A percentile compares a stretch with the other conserved stretches of the same genome.
Evolutionary conservation across 1,140 invertebrate species (phyloP).

Genomic region (Caenorhabditis remanei): DNA sequence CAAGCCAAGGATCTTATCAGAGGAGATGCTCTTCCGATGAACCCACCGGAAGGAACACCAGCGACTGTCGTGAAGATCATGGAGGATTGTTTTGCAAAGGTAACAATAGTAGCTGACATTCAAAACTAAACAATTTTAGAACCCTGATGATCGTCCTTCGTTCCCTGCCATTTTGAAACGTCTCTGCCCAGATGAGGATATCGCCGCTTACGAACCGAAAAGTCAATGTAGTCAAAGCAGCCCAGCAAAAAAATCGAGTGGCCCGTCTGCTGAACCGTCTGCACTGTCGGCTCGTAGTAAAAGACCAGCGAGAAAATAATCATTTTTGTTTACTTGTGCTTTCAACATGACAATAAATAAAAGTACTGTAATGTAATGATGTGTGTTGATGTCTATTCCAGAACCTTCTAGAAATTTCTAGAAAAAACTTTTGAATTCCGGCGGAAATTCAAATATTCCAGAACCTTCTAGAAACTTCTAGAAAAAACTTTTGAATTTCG

Average conservation of each 20-base stretch:
- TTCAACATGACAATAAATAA: too few relatives aligned
- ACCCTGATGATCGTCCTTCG: conserved; percentile 55
- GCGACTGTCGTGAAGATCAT: conserved; percentile 49
- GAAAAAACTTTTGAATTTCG: too few relatives aligned
- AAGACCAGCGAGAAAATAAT: too few relatives aligned
- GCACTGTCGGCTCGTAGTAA: too few relatives aligned
- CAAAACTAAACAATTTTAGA: conserved; percentile 47
- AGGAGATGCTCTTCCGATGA: conserved; percentile 58
- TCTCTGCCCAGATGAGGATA: conserved; percentile 63
- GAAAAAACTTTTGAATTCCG: too few relatives aligned
- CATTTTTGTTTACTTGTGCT: too few relatives aligned
- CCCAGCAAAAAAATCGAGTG: not conserved
- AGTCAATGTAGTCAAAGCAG: not conserved
- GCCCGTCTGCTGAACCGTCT: too few relatives aligned
- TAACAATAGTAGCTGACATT: not conserved
- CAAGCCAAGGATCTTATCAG: conserved; percentile 83
- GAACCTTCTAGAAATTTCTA: too few relatives aligned
- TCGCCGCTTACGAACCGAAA: conserved; percentile 4
- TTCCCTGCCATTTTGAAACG: conserved; percentile 64
- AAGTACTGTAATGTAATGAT: too few relatives aligned
- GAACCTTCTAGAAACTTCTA: too few relatives aligned
- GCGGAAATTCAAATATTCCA: too few relatives aligned
- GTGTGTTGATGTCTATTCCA: too few relatives aligned
- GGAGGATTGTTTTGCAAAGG: conserved; percentile 63
- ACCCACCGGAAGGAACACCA: conserved; percentile 62